A percentile compares a stretch with the other conserved stretches of the same genome.
These are phyloP conservation scores for Enteromius viviparus DNA, from an alignment of 2,797 vertebrate species.

Conservation along the genomic window DNA sequence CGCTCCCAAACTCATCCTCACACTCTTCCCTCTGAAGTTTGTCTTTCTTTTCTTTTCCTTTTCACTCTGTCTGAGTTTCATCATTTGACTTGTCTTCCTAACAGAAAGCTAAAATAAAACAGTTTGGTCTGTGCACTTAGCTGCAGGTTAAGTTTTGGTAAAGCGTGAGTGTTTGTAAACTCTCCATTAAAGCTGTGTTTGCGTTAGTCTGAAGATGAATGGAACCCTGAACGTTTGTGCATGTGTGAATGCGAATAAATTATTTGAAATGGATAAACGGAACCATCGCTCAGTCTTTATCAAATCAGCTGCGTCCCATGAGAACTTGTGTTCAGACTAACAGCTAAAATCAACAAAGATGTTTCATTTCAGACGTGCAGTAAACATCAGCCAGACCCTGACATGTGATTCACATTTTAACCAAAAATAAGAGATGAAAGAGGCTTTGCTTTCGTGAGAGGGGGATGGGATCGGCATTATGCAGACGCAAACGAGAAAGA, in stretches of 20 bases:
- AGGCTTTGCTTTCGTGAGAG: not conserved
- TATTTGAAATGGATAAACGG: slow-evolving; percentile 40
- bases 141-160: slow-evolving; percentile 64
- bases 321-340: not conserved
- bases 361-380: slow-evolving; percentile 4
- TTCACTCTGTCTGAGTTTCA: slow-evolving; percentile 52
- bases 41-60: not conserved
- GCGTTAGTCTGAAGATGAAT: slow-evolving; percentile 16
- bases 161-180: slow-evolving; percentile 47
- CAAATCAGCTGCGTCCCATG: not conserved
- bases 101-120: slow-evolving; percentile 55
- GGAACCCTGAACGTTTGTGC: slow-evolving; percentile 3
- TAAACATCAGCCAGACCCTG: not conserved
- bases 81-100: slow-evolving; percentile 66
- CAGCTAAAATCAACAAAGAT: slow-evolving; percentile 1
- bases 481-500: not conserved
- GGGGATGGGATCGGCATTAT: slow-evolving; percentile 23
- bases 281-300: slow-evolving; percentile 45
- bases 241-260: slow-evolving; percentile 26
- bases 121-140: not conserved
- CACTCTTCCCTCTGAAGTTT: slow-evolving; percentile 13
- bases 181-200: slow-evolving; percentile 22
- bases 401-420: slow-evolving; percentile 6
- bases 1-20: slow-evolving; percentile 28
- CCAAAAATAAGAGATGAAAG: slow-evolving; percentile 30